phyloP scores from a whole-genome alignment of 2,888 invertebrate species.

The Spisula solida region DNA sequence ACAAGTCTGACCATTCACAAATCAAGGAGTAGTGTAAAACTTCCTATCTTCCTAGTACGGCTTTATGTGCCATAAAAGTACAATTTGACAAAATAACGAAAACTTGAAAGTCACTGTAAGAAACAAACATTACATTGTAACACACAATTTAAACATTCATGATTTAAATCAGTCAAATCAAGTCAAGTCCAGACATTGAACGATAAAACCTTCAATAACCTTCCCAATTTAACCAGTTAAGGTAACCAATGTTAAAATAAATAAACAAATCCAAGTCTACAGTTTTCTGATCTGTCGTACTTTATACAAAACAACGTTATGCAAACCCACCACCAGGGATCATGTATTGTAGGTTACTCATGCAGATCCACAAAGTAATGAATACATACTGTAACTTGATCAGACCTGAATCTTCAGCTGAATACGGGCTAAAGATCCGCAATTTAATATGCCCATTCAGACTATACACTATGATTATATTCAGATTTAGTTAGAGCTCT shows the following conservation, averaged over 20 bases:
- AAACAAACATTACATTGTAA: neutral
- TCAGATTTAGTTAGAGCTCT: neutral
- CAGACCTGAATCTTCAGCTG: conserved; percentile 17
- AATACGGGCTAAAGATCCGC: neutral
- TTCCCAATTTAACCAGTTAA: neutral
- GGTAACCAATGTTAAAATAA: neutral
- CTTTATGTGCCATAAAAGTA: neutral
- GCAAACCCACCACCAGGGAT: conserved; percentile 6
- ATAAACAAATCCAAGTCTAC: neutral
- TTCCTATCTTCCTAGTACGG: neutral
- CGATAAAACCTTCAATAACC: neutral
- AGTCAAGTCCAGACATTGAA: neutral
- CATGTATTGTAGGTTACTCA: neutral
- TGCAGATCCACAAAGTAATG: neutral
- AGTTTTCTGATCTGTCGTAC: neutral
- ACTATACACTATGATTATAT: neutral
- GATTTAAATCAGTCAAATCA: neutral
- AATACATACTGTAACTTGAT: conserved; percentile 16
- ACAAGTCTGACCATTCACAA: conserved; percentile 45
- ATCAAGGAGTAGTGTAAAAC: conserved; percentile 24
- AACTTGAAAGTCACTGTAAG: conserved; percentile 9
- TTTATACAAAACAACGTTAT: neutral
- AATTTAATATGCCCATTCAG: neutral
- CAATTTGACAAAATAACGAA: neutral
- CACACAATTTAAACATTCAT: neutral